phyloP scores from a whole-genome alignment of 1,140 invertebrate genomes.

The Anagrus nilaparvatae region DNA sequence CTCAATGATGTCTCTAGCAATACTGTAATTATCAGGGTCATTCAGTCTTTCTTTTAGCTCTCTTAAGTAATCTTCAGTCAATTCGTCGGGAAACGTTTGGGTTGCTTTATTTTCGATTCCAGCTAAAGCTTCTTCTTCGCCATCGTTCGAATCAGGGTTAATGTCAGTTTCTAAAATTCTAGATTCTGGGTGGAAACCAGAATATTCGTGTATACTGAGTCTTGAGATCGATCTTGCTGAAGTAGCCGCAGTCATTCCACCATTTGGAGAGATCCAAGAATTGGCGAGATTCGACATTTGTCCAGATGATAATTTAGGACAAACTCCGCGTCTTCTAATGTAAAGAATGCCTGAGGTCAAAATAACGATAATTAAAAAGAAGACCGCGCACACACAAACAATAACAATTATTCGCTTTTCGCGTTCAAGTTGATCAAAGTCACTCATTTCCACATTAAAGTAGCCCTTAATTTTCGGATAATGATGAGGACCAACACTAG shows the following conservation, averaged over 20 bases:
- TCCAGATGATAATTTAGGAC: conserved; percentile 34
- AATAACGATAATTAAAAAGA: conserved; percentile 41
- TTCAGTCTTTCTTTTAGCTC: conserved; percentile 57
- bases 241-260: conserved; percentile 37
- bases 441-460: conserved; percentile 38
- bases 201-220: conserved; percentile 53
- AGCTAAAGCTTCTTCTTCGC: conserved; percentile 29
- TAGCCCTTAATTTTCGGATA: conserved; percentile 35
- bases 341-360: conserved; percentile 43
- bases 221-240: conserved; percentile 51
- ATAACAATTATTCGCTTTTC: conserved; percentile 41
- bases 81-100: conserved; percentile 61
- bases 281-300: conserved; percentile 29
- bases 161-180: conserved; percentile 30
- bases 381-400: conserved; percentile 42
- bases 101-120: conserved; percentile 55
- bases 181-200: conserved; percentile 44
- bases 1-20: conserved; percentile 67
- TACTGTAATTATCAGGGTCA: conserved; percentile 60
- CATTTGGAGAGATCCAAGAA: conserved; percentile 32
- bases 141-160: conserved; percentile 21
- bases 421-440: conserved; percentile 32
- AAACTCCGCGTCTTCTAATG: conserved; percentile 45
- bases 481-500: conserved; percentile 35
- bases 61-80: conserved; percentile 62